These are phyloP conservation scores for Trichonephila clavipes DNA, from an alignment of 1,140 invertebrate genomes.

Conservation along the genomic window DNA sequence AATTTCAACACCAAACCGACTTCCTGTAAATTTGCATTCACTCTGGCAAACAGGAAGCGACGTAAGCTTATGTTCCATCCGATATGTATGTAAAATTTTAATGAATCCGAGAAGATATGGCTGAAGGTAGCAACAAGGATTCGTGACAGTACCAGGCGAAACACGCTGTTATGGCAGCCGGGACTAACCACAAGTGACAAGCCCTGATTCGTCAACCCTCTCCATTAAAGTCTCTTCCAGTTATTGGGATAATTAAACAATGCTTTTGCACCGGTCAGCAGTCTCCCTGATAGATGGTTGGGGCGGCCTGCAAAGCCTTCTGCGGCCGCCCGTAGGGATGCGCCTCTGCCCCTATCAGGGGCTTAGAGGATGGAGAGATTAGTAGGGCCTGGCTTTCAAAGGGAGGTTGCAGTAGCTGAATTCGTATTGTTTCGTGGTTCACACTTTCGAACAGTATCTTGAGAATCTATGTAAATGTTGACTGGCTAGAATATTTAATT, in stretches of 20 bases:
- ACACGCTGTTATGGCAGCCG: slow-evolving; percentile 34
- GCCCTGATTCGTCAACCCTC: slow-evolving; percentile 57
- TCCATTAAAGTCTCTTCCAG: slow-evolving; percentile 67
- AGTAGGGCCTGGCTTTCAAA: slow-evolving; percentile 20
- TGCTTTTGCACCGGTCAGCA: slow-evolving; percentile 68
- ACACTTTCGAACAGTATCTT: neutral
- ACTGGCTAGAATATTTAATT: no score
- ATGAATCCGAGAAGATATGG: slow-evolving; percentile 12
- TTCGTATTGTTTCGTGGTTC: slow-evolving; percentile 43
- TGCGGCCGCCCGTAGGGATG: slow-evolving; percentile 56
- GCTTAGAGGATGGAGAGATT: slow-evolving; percentile 63
- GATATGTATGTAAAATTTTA: slow-evolving; percentile 32
- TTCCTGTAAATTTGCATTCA: neutral
- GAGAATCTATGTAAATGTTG: neutral
- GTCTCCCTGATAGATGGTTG: slow-evolving; percentile 50
- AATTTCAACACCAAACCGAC: neutral
- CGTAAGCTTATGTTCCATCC: neutral
- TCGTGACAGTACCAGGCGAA: slow-evolving; percentile 6
- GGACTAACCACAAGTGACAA: slow-evolving; percentile 63
- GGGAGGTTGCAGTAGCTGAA: slow-evolving; percentile 22
- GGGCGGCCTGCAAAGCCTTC: slow-evolving; percentile 58
- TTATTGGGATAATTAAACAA: slow-evolving; percentile 76
- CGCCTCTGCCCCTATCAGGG: slow-evolving; percentile 17
- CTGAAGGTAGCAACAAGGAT: neutral
- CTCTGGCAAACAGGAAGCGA: neutral